Percentiles rank a stretch among this genome's conserved stretches.
Evolutionary conservation across 37 sponge, comb jelly and placozoan genomes (phyloP).

Genomic region (Petrosia ficiformis): DNA sequence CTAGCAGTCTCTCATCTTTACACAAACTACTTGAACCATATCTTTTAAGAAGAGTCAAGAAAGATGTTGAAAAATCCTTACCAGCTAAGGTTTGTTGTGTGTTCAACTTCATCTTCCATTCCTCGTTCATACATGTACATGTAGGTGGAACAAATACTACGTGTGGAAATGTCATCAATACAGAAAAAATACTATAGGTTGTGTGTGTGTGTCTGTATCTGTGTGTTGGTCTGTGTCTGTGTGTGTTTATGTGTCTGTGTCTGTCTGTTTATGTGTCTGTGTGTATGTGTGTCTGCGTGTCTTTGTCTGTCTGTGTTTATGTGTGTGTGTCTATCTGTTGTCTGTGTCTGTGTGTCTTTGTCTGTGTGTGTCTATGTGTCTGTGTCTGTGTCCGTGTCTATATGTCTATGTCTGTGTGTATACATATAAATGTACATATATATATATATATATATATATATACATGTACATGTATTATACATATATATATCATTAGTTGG

Average conservation of each 20-base stretch:
- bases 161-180: constrained; percentile 93
- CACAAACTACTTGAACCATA: constrained; percentile 93
- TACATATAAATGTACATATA: neutral
- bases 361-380: too few relatives aligned
- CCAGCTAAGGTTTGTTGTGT: constrained; percentile 75
- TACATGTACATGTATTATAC: too few relatives aligned
- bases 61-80: constrained; percentile 95
- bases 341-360: neutral
- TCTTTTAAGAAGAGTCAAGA: constrained; percentile 93
- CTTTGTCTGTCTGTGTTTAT: neutral
- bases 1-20: constrained; percentile 58
- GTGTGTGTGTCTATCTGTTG: neutral
- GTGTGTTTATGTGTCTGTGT: neutral
- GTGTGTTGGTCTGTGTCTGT: neutral
- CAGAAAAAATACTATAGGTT: constrained; percentile 94
- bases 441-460: too few relatives aligned
- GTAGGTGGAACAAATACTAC: constrained; percentile 90
- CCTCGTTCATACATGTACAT: neutral
- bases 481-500: too few relatives aligned
- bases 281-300: too few relatives aligned
- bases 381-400: too few relatives aligned
- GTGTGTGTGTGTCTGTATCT: neutral
- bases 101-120: neutral
- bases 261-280: too few relatives aligned
- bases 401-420: too few relatives aligned